Conservation (phyloP, 2,797 vertebrate species). For the Propithecus deckenii region DNA sequence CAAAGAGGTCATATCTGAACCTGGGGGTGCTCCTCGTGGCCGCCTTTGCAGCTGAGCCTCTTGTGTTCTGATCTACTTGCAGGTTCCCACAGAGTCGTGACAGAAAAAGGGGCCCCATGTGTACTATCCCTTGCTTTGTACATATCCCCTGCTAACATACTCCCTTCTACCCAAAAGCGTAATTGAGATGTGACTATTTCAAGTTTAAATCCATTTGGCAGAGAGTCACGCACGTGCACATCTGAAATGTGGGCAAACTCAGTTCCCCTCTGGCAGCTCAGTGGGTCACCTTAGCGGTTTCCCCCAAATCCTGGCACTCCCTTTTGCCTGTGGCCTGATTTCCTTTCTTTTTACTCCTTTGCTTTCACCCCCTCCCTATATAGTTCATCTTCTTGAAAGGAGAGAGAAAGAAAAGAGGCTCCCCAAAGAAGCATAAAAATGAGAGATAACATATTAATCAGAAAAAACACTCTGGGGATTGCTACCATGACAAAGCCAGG, state of each 20-base stretch:
- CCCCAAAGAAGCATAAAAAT: not conserved
- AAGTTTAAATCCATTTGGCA: not conserved
- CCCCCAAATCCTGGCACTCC: not conserved
- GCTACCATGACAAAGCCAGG: not conserved
- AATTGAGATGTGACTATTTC: not conserved
- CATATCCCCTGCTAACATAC: not conserved
- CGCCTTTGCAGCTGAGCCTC: not conserved
- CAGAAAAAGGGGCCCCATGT: not conserved
- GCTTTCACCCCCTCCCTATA: not conserved
- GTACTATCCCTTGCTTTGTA: not conserved
- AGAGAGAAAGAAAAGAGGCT: not conserved
- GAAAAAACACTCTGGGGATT: not conserved
- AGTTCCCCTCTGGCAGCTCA: too few relatives aligned
- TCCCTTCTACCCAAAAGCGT: not conserved
- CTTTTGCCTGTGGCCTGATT: not conserved
- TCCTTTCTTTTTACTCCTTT: not conserved
- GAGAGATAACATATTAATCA: not conserved
- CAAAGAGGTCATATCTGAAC: not conserved
- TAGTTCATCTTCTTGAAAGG: not conserved
- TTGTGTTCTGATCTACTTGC: not conserved
- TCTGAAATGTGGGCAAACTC: not conserved
- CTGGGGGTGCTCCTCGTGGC: not conserved
- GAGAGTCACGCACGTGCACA: fast-evolving
- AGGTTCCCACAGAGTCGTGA: not conserved
- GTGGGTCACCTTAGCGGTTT: not conserved